phyloP scores from a whole-genome alignment of 2,888 invertebrate genomes.

The Cephus nigrinus region DNA sequence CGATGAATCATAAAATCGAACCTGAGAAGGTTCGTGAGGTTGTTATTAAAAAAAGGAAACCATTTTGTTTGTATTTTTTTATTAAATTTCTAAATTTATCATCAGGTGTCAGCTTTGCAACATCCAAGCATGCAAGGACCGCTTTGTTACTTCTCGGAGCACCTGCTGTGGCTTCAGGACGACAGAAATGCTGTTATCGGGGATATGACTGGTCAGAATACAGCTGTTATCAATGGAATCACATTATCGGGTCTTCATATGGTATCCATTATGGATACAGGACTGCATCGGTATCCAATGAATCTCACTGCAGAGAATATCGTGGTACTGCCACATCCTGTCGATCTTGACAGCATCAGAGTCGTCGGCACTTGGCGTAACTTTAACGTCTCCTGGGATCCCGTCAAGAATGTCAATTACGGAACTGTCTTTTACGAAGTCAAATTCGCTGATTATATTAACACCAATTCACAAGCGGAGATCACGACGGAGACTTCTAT shows the following conservation, averaged over 20 bases:
- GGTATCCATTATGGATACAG: constrained; percentile 79
- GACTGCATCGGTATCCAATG: constrained; percentile 73
- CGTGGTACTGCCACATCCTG: constrained; percentile 79
- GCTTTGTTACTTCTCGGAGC: constrained; percentile 82
- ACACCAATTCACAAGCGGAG: constrained; percentile 70
- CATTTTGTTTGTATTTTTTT: neutral
- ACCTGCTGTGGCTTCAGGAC: constrained; percentile 86
- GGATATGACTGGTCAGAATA: constrained; percentile 80
- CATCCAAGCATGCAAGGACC: constrained; percentile 76
- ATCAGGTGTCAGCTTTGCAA: constrained; percentile 65
- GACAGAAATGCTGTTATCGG: constrained; percentile 80
- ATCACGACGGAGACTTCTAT: constrained; percentile 56
- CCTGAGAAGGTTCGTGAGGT: constrained; percentile 53
- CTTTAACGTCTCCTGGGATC: constrained; percentile 88
- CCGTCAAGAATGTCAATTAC: constrained; percentile 80
- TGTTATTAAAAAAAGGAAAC: neutral
- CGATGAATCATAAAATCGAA: constrained; percentile 58
- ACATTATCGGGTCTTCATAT: constrained; percentile 75
- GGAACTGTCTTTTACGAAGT: constrained; percentile 87
- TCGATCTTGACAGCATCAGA: constrained; percentile 75
- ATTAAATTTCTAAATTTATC: neutral
- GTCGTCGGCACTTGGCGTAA: constrained; percentile 82
- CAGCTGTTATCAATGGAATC: constrained; percentile 75
- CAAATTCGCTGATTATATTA: constrained; percentile 72
- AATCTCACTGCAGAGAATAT: constrained; percentile 66